These are phyloP conservation scores for Eupristina koningsbergeri DNA, from an alignment of 1,140 invertebrate species.

Conservation along the genomic window DNA sequence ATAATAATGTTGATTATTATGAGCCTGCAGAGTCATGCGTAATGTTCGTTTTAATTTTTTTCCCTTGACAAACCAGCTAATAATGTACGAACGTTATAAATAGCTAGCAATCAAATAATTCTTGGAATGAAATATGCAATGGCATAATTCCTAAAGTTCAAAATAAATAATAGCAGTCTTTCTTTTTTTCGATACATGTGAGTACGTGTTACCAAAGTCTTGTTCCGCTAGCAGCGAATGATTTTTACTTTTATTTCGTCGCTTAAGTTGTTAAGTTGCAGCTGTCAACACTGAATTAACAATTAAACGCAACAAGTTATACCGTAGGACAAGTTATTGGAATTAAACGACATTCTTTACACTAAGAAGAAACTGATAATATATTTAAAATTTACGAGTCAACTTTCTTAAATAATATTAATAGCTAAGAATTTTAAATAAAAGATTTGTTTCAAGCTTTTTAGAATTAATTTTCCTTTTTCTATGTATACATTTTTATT, in stretches of 20 bases:
- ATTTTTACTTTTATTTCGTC: constrained; percentile 8
- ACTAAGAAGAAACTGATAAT: neutral
- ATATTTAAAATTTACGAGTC: neutral
- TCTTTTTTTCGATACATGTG: neutral
- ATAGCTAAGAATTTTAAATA: neutral
- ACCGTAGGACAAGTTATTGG: too few relatives aligned
- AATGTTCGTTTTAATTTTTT: too few relatives aligned
- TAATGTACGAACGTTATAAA: neutral
- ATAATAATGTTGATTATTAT: too few relatives aligned
- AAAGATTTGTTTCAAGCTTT: neutral
- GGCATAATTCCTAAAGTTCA: neutral
- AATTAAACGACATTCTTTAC: neutral
- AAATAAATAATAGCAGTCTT: neutral
- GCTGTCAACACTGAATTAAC: neutral
- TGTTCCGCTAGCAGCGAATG: constrained; percentile 3
- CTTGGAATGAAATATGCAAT: neutral
- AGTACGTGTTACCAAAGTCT: neutral
- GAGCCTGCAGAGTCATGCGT: too few relatives aligned
- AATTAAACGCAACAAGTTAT: constrained; percentile 4
- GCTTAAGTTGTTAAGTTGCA: neutral
- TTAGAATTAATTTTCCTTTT: neutral
- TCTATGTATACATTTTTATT: too few relatives aligned
- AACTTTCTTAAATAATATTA: neutral
- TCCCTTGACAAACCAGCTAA: too few relatives aligned
- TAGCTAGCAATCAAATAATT: neutral